phyloP scores from a whole-genome alignment of 2,797 vertebrate species.

The Chelon labrosus region DNA sequence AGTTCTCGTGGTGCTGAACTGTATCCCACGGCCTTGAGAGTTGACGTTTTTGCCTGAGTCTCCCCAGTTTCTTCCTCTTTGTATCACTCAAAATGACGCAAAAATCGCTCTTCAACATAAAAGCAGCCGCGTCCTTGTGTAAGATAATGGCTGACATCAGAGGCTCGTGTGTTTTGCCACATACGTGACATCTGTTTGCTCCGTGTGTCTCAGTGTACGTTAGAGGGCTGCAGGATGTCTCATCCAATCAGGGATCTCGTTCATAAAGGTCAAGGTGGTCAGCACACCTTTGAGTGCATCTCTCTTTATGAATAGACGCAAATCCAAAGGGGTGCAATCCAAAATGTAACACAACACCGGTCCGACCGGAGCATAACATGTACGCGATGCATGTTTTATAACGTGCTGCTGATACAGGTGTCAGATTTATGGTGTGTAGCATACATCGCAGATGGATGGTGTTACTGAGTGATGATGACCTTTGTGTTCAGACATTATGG shows the following conservation, averaged over 20 bases:
- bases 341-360: slow-evolving; percentile 7
- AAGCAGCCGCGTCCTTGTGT: slow-evolving; percentile 9
- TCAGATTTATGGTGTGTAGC: background rate
- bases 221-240: slow-evolving; percentile 17
- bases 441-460: background rate
- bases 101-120: slow-evolving; percentile 32
- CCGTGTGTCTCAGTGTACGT: slow-evolving; percentile 1
- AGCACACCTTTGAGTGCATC: slow-evolving; percentile 6
- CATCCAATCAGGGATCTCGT: slow-evolving; percentile 22
- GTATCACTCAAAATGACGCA: slow-evolving; percentile 11
- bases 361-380: background rate
- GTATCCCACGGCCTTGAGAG: slow-evolving; percentile 4
- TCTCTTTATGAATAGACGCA: slow-evolving; percentile 25
- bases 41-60: slow-evolving; percentile 19
- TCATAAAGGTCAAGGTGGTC: slow-evolving; percentile 3
- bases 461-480: background rate
- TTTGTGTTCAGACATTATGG: background rate
- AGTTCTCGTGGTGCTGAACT: slow-evolving; percentile 19
- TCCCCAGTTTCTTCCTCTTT: slow-evolving; percentile 13
- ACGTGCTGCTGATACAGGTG: background rate
- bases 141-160: slow-evolving; percentile 12
- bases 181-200: slow-evolving; percentile 39
- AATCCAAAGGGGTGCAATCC: background rate
- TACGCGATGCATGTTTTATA: background rate
- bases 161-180: slow-evolving; percentile 28